Conservation (phyloP, 2,888 invertebrate genomes). For the Erannis defoliaria region DNA sequence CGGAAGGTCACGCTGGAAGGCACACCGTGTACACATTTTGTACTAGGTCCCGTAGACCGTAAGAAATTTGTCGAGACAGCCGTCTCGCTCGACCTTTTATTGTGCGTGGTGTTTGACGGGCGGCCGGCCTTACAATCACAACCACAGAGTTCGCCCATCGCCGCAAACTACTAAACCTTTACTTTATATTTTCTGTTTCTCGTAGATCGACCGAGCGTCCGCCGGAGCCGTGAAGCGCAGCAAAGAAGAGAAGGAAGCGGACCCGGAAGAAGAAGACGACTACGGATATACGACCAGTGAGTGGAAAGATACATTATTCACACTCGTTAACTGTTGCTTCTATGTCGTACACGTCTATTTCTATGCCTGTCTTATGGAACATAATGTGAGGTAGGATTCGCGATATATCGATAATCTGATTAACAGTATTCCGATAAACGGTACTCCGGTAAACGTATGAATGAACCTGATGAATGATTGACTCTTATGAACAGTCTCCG, state of each 20-base stretch:
- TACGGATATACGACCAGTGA: constrained; percentile 97
- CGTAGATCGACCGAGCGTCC: constrained; percentile 94
- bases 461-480: no score
- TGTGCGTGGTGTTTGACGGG: no score
- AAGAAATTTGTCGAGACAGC: no score
- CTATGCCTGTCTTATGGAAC: constrained; percentile 74
- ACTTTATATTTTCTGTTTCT: not conserved
- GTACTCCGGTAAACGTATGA: no score
- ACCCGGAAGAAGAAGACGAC: constrained; percentile 95
- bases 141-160: no score
- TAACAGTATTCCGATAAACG: not conserved
- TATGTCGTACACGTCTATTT: constrained; percentile 78
- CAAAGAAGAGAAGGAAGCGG: constrained; percentile 92
- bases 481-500: no score
- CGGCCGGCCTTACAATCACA: no score
- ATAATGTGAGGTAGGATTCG: constrained; percentile 49
- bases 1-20: no score
- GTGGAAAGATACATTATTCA: constrained; percentile 87
- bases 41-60: no score
- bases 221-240: constrained; percentile 93
- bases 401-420: not conserved
- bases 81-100: no score
- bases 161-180: no score
- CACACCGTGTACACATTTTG: no score
- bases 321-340: constrained; percentile 72